These are phyloP conservation scores for Xenopus tropicalis DNA, from an alignment of 2,113 vertebrate species.

Conservation along the genomic window UCB_Xtro_10.0 CM004451.2:21710501-21711000, in stretches of 20 bases:
- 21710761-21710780: too few relatives aligned
- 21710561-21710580: too few relatives aligned
- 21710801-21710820: not conserved
- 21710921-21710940: not conserved
- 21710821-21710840: not conserved
- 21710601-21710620: too few relatives aligned
- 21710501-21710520: too few relatives aligned
- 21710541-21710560: too few relatives aligned
- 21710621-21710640: too few relatives aligned
- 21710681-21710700: not conserved
- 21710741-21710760: not conserved
- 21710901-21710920: not conserved
- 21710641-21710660: too few relatives aligned
- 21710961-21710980: slow-evolving; percentile 12
- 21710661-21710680: not conserved
- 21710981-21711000: not conserved
- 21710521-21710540: too few relatives aligned
- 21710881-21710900: not conserved
- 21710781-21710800: not conserved
- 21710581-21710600: too few relatives aligned
- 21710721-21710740: not conserved
- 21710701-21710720: not conserved
- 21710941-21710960: not conserved
- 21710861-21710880: not conserved
- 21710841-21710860: not conserved